Base-by-base conservation (phyloP, 2,113 vertebrate species). In the Falcunculus frontatus region DNA sequence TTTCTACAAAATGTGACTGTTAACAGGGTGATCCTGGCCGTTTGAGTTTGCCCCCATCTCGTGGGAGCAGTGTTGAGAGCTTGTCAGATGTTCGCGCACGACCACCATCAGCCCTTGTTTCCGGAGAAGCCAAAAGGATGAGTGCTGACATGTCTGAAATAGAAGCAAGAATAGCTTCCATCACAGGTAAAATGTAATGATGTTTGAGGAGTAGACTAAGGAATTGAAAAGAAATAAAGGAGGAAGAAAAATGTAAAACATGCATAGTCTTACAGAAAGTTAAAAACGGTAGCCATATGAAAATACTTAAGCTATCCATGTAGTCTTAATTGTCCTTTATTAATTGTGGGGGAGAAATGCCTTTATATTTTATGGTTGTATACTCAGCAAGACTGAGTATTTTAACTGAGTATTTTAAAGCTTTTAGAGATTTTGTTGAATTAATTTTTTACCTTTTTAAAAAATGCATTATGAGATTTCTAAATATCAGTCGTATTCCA, bases 111-210 rank as follows among this genome's bases (percentile, higher is more conserved):
- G 97, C 98, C 69, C 93, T 97, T 79, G 93, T 98, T 20, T 97
- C 98, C 1, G 98, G 98, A 22, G 99, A 99, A 89, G 98, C 97
- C 97, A 99, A 99, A 96, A 98, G 99, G 96, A 99, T 99, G 99
- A 99, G 99, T 65, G 98, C 99, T 29, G 99, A 99, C 97, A 98
- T 99, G 97, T 99, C 99, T 35, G 99, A 99, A 98, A 98, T 99
- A 96, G 99, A 99, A 96, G 98, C 98, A 89, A 99, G 99, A 95
- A 98, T 99, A 89, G 96, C 98, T 41, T 98, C 98, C 21, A 98
- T 98, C 53, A 65, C 99, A 99, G 99, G 99, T 99, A 99, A 98
- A 95, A 84, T 86, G 69, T 85, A 84, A 84, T 39, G 7, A 26
- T 88, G 15, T 92, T 63, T 21, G 30, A 62, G 62, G 65, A 22